phyloP scores from a whole-genome alignment of 2,888 invertebrate species.

The Cremastobaeus sp. region DNA sequence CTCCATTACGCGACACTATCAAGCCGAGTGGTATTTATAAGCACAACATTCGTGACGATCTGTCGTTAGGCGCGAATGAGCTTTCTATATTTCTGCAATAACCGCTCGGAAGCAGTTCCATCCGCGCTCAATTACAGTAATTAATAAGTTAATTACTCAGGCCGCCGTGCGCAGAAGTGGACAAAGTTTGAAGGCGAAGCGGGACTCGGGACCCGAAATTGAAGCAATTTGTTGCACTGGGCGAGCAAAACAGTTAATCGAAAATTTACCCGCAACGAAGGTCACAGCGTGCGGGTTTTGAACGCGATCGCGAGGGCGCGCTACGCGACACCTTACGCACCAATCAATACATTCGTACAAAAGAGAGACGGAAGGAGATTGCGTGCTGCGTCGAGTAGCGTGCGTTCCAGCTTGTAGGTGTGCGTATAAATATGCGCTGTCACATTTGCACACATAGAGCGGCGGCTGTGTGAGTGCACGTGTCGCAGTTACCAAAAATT shows the following conservation, averaged over 20 bases:
- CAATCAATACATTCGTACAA: slow-evolving; percentile 59
- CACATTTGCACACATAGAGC: slow-evolving; percentile 11
- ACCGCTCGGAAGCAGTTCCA: slow-evolving; percentile 6
- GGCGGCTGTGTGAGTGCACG: slow-evolving; percentile 38
- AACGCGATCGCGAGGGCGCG: slow-evolving; percentile 69
- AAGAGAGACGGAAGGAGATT: slow-evolving; percentile 51
- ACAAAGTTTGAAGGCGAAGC: background rate
- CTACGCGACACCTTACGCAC: slow-evolving; percentile 64
- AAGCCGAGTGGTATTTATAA: slow-evolving; percentile 16
- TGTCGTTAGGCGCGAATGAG: slow-evolving; percentile 11
- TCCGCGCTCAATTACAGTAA: too few relatives aligned
- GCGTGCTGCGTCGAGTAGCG: slow-evolving; percentile 48
- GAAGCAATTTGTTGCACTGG: too few relatives aligned
- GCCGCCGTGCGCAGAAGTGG: background rate
- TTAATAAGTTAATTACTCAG: slow-evolving; percentile 2
- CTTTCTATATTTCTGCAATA: slow-evolving; percentile 25
- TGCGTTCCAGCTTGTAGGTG: slow-evolving; percentile 49
- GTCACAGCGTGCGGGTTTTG: slow-evolving; percentile 64
- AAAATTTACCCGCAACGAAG: slow-evolving; percentile 58
- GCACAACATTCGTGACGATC: slow-evolving; percentile 32
- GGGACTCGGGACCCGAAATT: background rate
- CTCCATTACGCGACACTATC: slow-evolving; percentile 30
- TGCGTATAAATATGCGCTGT: slow-evolving; percentile 34
- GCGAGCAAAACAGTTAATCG: background rate
- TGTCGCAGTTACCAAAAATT: slow-evolving; percentile 33